Evolutionary conservation across 2,113 vertebrate genomes (phyloP).

Genomic region (Epinephelus fuscoguttatus): DNA sequence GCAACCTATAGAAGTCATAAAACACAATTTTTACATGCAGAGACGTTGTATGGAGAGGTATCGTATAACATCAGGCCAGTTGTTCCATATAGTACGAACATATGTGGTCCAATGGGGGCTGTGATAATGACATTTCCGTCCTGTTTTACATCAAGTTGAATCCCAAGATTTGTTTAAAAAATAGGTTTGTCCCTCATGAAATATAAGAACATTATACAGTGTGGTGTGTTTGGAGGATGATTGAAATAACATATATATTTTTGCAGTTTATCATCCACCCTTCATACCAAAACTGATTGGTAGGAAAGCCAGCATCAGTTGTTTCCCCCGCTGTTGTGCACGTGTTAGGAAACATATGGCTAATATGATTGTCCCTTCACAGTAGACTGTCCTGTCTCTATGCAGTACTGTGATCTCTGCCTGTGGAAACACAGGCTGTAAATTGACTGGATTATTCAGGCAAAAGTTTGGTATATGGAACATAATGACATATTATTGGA

Average conservation of each 20-base stretch:
- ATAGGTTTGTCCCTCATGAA: not conserved
- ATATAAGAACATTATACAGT: not conserved
- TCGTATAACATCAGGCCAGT: constrained; percentile 44
- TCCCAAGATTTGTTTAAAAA: constrained; percentile 18
- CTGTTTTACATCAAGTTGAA: constrained; percentile 12
- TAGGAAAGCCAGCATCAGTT: constrained; percentile 18
- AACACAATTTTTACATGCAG: constrained; percentile 28
- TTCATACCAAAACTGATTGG: constrained; percentile 33
- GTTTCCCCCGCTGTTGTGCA: constrained; percentile 17
- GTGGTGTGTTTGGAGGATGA: constrained; percentile 1
- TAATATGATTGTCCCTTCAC: constrained; percentile 3
- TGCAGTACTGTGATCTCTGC: not conserved
- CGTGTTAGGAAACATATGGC: constrained; percentile 23
- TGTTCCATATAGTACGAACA: constrained; percentile 30
- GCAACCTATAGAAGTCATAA: constrained; percentile 28
- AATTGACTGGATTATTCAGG: constrained; percentile 11
- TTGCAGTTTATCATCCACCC: not conserved
- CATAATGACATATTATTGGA: constrained; percentile 21
- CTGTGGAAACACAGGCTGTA: constrained; percentile 1
- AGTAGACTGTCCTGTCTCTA: not conserved
- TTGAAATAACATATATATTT: not conserved
- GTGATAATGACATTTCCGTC: constrained; percentile 13
- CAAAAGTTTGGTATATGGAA: not conserved
- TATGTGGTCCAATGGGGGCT: not conserved
- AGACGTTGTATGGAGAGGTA: constrained; percentile 16